These are phyloP conservation scores for Drosophila nr. medialis DNA, from an alignment of 2,888 invertebrate species.

Conservation along the genomic window DNA sequence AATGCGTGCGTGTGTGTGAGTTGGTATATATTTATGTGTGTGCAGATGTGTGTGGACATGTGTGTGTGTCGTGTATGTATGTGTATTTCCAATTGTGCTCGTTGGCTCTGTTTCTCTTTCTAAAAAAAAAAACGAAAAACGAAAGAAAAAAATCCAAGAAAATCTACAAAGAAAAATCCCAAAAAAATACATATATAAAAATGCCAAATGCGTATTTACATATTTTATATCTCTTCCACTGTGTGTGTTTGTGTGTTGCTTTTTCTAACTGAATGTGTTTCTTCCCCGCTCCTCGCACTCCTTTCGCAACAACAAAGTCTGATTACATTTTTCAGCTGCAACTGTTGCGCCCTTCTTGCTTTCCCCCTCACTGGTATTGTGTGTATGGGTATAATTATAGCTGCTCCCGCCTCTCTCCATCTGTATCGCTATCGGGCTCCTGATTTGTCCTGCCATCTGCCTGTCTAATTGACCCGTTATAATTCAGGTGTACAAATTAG, in stretches of 20 bases:
- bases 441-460: constrained; percentile 46
- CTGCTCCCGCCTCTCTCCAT: constrained; percentile 1
- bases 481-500: constrained; percentile 56
- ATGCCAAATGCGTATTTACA: constrained; percentile 63
- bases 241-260: constrained; percentile 52
- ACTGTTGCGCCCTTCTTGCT: constrained; percentile 43
- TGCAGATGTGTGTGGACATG: constrained; percentile 27
- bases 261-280: constrained; percentile 51
- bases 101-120: constrained; percentile 65
- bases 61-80: constrained; percentile 51
- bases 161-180: constrained; percentile 53
- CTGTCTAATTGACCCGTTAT: constrained; percentile 49
- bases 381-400: constrained; percentile 38
- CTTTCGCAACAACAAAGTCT: constrained; percentile 61
- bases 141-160: constrained; percentile 30
- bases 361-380: constrained; percentile 17
- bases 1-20: constrained; percentile 43
- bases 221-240: constrained; percentile 52
- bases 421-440: background rate
- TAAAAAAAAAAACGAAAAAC: constrained; percentile 38
- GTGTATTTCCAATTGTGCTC: constrained; percentile 75
- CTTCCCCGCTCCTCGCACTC: constrained; percentile 7
- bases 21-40: constrained; percentile 17
- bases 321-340: constrained; percentile 71
- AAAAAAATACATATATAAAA: constrained; percentile 49